These are phyloP conservation scores for Odocoileus hemionus DNA, from an alignment of 2,113 vertebrate genomes.

Conservation along the genomic window DNA sequence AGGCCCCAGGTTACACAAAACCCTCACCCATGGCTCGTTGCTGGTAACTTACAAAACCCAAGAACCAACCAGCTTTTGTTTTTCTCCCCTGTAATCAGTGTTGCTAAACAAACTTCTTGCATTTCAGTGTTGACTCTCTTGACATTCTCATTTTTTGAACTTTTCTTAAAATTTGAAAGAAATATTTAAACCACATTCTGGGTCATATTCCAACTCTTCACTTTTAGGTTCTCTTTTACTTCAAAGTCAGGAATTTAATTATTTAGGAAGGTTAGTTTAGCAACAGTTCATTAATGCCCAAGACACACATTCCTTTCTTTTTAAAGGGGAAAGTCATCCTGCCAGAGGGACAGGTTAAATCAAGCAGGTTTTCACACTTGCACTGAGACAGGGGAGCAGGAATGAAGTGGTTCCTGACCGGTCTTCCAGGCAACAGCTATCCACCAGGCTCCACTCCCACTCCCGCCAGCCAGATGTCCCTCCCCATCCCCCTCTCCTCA, in stretches of 20 bases:
- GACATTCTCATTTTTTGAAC: not conserved
- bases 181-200: not conserved
- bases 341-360: not conserved
- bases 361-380: conserved; percentile 20
- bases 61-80: not conserved
- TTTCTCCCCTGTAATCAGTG: not conserved
- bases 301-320: not conserved
- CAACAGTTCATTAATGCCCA: conserved; percentile 26
- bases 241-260: conserved; percentile 36
- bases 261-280: conserved; percentile 20
- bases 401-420: not conserved
- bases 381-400: conserved; percentile 15
- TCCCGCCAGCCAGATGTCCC: not conserved
- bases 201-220: not conserved
- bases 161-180: conserved; percentile 19
- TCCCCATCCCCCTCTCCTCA: not conserved
- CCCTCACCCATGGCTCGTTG: not conserved
- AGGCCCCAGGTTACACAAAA: not conserved
- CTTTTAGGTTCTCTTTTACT: not conserved
- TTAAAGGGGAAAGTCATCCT: conserved; percentile 22
- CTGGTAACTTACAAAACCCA: not conserved
- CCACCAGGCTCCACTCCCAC: not conserved
- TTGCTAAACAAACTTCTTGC: not conserved
- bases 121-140: not conserved
- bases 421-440: not conserved